These are phyloP conservation scores for Sclerodermus sp. DNA, from an alignment of 2,888 invertebrate genomes.

Conservation along the genomic window DNA sequence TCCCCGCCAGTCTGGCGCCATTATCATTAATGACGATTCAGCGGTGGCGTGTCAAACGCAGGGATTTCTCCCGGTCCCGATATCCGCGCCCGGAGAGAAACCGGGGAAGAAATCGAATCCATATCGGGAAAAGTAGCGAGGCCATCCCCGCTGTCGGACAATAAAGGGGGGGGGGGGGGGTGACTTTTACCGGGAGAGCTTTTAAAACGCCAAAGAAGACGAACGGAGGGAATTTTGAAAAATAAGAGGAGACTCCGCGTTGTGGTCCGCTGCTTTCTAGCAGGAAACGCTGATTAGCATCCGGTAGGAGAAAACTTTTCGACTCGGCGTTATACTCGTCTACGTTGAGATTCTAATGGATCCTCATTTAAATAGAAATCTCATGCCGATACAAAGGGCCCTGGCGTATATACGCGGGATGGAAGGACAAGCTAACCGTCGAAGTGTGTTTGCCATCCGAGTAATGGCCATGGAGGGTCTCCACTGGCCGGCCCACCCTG, in stretches of 20 bases:
- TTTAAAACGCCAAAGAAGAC: too few species aligned
- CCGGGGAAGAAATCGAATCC: too few species aligned
- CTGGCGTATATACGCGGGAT: constrained; percentile 25
- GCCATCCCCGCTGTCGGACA: too few species aligned
- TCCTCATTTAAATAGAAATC: constrained; percentile 59
- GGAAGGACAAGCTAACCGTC: constrained; percentile 51
- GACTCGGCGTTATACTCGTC: constrained; percentile 40
- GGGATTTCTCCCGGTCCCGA: too few species aligned
- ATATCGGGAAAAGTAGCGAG: too few species aligned
- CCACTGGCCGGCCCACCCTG: constrained; percentile 20
- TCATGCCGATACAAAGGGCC: constrained; percentile 52
- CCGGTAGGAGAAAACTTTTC: constrained; percentile 40
- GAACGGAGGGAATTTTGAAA: too few species aligned
- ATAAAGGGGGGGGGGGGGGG: too few species aligned
- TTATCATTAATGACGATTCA: too few species aligned
- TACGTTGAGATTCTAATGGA: constrained; percentile 55
- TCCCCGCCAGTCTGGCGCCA: too few species aligned
- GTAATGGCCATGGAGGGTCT: constrained; percentile 55
- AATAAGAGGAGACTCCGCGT: not conserved
- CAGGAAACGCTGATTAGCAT: constrained; percentile 48
- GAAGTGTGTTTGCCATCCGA: constrained; percentile 57
- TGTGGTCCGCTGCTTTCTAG: constrained; percentile 8
- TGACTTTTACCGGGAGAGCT: too few species aligned
- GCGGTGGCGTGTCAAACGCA: too few species aligned
- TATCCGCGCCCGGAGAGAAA: too few species aligned